phyloP scores from a whole-genome alignment of 2,113 vertebrate species.

The Talpa occidentalis region DNA sequence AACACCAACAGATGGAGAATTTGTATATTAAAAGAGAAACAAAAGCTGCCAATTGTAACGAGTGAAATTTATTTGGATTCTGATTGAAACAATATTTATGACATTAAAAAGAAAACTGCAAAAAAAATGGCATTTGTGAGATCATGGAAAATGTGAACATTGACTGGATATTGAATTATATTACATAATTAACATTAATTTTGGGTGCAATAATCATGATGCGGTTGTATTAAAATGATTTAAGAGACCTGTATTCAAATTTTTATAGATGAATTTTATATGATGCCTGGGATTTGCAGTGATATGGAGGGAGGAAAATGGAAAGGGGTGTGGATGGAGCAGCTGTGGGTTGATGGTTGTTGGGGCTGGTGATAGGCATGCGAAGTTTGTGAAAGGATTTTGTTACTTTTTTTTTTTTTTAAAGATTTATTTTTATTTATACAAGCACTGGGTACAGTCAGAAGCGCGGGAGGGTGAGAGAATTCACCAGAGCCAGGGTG shows the following conservation, averaged over 20 bases:
- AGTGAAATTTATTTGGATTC: slow-evolving; percentile 36
- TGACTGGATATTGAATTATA: not conserved
- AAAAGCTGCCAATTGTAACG: not conserved
- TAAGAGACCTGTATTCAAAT: not conserved
- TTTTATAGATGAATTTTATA: not conserved
- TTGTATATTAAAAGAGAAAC: slow-evolving; percentile 1
- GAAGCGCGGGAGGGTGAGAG: too few species aligned
- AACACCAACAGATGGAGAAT: not conserved
- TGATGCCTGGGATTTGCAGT: not conserved
- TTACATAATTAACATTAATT: slow-evolving; percentile 33
- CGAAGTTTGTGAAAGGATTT: too few species aligned
- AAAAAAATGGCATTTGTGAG: not conserved
- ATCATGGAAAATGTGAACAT: not conserved
- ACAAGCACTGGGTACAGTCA: too few species aligned
- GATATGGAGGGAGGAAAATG: not conserved
- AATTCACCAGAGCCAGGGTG: too few species aligned
- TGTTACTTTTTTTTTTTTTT: not conserved
- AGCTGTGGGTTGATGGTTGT: not conserved
- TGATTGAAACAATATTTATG: not conserved
- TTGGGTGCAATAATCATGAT: not conserved
- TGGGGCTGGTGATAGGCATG: not conserved
- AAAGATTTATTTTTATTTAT: too few species aligned
- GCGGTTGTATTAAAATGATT: not conserved
- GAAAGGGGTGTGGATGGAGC: fast-evolving
- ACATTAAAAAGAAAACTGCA: not conserved